Evolutionary conservation across 2,888 invertebrate genomes (phyloP), one percentile per base, ranked within the genome.

Genomic region (Nesidiocoris tenuis): DNA sequence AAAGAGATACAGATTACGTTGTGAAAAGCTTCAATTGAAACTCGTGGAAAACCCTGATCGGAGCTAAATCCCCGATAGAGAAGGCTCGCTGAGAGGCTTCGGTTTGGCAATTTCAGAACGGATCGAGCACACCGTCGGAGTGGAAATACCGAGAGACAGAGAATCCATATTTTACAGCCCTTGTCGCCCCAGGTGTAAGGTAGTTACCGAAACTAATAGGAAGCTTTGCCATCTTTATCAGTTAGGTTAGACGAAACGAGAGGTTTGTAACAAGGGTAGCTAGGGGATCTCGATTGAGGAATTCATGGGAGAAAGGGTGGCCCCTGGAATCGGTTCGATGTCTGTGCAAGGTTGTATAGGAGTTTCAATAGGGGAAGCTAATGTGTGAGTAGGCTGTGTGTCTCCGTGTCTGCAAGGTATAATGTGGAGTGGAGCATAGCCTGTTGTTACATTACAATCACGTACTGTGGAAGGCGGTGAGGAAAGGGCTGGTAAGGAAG

Each of bases 191-290:
- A 72, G 72, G 72, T 72, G 72, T 72, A 19, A 54, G 72, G 72
- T 72, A 72, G 61, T 72, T 63, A 72, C 72, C 22, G 72, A 63
- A 72, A 72, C 72, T 72, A 72, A 72, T 72, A 72, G 72, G 72
- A 72, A 72, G 72, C 72, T 72, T 72, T 72, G 72, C 72, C 63
- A 72, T 72, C 72, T 72, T 72, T 72, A 72, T 72, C 72, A 72
- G 72, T 72, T 61, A 59, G 70, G 72, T 72, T 61, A 59, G 70
- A 19, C 17, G 25, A 22, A 65, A 25, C 21, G 17, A 39, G 70
- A n/a, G 57, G 70, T 19, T 16, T 57, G 5, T 7, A 3, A 12
- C 3, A 12, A 3, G 39, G 12, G 39, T 3, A 12, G 39, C 39
- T 7, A 3, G 59, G 59, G 59, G 3, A 9, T 59, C 59, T 59